Evolutionary conservation across 1,140 invertebrate species (phyloP).

Genomic region (Pogonus chalceus): DNA sequence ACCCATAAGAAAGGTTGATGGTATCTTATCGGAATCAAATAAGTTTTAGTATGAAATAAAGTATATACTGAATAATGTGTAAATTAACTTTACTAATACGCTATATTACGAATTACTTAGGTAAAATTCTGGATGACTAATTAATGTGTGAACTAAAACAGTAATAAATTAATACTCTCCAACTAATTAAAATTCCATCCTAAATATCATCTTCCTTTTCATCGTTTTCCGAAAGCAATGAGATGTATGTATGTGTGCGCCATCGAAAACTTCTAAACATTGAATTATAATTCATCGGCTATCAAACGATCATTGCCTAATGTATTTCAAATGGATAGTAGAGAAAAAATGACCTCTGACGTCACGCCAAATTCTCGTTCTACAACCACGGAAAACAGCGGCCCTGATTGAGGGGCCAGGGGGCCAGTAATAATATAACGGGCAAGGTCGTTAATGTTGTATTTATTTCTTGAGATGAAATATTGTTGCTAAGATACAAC

Average conservation of each 20-base stretch:
- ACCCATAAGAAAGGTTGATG: no score
- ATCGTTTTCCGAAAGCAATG: not conserved
- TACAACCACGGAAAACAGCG: not conserved
- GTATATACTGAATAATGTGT: no score
- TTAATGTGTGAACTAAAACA: slow-evolving; percentile 2
- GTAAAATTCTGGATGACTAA: no score
- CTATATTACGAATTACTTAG: no score
- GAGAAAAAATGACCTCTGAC: slow-evolving; percentile 4
- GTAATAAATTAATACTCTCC: not conserved
- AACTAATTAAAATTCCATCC: slow-evolving; percentile 6
- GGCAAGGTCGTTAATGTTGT: slow-evolving; percentile 17
- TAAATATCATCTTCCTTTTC: slow-evolving; percentile 5
- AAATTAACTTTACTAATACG: no score
- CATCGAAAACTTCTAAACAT: not conserved
- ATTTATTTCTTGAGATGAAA: slow-evolving; percentile 16
- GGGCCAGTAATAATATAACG: slow-evolving; percentile 11
- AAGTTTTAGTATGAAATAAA: no score
- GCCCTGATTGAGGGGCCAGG: not conserved
- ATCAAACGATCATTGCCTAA: not conserved
- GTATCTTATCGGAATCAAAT: no score
- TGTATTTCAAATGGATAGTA: slow-evolving; percentile 3
- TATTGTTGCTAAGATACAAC: slow-evolving; percentile 12
- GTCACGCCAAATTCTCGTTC: slow-evolving; percentile 6
- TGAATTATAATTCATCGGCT: not conserved
- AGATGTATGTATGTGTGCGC: no score